phyloP scores from a whole-genome alignment of 2,888 invertebrate species.

The Tinea pellionella region DNA sequence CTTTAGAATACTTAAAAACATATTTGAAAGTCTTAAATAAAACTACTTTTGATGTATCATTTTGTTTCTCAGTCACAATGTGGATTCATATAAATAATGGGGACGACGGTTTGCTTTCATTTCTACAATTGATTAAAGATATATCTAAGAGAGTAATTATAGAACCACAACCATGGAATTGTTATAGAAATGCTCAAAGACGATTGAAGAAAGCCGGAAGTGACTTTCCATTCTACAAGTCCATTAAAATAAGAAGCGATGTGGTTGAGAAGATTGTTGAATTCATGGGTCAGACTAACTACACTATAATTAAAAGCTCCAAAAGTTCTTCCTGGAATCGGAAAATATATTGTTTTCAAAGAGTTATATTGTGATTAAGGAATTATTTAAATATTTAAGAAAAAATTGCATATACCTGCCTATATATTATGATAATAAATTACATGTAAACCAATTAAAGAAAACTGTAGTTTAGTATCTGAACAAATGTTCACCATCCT shows the following conservation, averaged over 20 bases:
- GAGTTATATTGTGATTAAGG: constrained; percentile 15
- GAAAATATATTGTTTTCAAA: constrained; percentile 73
- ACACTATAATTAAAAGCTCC: constrained; percentile 69
- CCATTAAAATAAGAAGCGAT: constrained; percentile 71
- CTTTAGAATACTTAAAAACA: constrained; percentile 39
- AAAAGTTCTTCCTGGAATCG: constrained; percentile 76
- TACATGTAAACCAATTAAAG: too few relatives aligned
- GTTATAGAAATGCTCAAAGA: constrained; percentile 81
- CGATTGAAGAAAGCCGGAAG: constrained; percentile 74
- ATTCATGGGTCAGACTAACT: constrained; percentile 53
- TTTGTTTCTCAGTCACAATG: constrained; percentile 89
- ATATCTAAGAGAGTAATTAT: constrained; percentile 72
- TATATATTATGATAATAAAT: too few relatives aligned
- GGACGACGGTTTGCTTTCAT: constrained; percentile 75
- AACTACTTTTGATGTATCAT: constrained; percentile 73
- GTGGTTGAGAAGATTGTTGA: constrained; percentile 73
- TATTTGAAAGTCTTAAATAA: constrained; percentile 55
- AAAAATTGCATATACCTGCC: too few relatives aligned
- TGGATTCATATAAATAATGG: constrained; percentile 91
- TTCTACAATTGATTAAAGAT: constrained; percentile 69
- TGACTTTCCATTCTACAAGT: constrained; percentile 70
- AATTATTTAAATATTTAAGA: too few relatives aligned
- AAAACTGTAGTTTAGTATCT: too few relatives aligned
- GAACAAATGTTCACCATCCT: too few relatives aligned
- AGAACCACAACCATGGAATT: constrained; percentile 89